phyloP scores from a whole-genome alignment of 2,888 invertebrate species.

The Chymomyza amoena region DNA sequence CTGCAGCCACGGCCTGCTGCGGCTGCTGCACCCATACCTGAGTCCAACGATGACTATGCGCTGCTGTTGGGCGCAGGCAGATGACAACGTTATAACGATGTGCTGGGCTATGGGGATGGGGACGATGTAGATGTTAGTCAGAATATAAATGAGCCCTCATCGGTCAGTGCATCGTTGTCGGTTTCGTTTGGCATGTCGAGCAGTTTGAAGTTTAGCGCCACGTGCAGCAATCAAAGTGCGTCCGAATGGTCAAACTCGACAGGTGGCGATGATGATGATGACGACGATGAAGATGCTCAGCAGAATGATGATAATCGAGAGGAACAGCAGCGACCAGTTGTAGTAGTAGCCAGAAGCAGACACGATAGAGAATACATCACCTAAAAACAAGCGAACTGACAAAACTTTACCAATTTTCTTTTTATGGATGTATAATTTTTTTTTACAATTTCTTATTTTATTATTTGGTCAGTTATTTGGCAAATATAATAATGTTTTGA shows the following conservation, averaged over 20 bases:
- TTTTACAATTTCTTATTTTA: constrained; percentile 14
- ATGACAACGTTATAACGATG: constrained; percentile 69
- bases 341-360: constrained; percentile 35
- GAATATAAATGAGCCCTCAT: constrained; percentile 61
- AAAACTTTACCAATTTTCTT: constrained; percentile 4
- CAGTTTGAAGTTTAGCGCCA: constrained; percentile 72
- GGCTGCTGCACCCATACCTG: constrained; percentile 68
- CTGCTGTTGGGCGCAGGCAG: constrained; percentile 69
- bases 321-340: constrained; percentile 37
- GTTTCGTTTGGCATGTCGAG: constrained; percentile 72
- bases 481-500: constrained; percentile 1
- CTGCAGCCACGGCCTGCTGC: constrained; percentile 60
- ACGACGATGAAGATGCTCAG: constrained; percentile 37
- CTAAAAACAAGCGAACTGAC: constrained; percentile 43
- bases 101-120: constrained; percentile 41
- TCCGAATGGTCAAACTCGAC: constrained; percentile 73
- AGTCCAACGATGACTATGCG: constrained; percentile 72
- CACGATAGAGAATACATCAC: constrained; percentile 71
- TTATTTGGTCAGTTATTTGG: constrained; percentile 23
- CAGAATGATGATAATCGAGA: constrained; percentile 18
- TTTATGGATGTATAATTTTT: constrained; percentile 19
- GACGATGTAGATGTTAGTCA: constrained; percentile 67
- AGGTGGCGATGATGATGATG: constrained; percentile 55
- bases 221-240: constrained; percentile 65
- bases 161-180: constrained; percentile 71